phyloP scores from a whole-genome alignment of 2,113 vertebrate genomes.

The Redunca redunca region DNA sequence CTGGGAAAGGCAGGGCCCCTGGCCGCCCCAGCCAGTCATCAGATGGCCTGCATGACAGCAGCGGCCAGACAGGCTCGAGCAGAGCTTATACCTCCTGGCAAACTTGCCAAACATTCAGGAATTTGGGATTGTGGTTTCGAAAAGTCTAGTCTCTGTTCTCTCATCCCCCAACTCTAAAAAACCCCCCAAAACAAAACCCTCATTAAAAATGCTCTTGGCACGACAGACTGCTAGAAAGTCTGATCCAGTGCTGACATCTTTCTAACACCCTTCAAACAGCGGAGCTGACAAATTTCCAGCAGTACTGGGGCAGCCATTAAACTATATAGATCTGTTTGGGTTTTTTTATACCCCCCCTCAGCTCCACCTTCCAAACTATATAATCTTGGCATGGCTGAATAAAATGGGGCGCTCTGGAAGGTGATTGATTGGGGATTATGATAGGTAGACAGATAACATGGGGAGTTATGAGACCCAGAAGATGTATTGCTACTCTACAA shows the following conservation, averaged over 20 bases:
- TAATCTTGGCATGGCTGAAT: neutral
- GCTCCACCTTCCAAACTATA: neutral
- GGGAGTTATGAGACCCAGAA: neutral
- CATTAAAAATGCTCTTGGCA: neutral
- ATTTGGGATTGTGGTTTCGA: neutral
- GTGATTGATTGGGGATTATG: neutral
- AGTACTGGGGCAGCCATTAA: neutral
- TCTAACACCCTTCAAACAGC: neutral
- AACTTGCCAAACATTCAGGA: neutral
- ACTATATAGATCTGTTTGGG: neutral
- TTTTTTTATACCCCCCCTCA: fast-evolving
- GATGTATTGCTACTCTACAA: neutral
- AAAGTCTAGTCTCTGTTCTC: neutral
- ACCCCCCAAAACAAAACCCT: neutral
- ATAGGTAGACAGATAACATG: neutral
- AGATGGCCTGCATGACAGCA: neutral
- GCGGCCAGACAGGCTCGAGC: neutral
- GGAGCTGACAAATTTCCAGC: neutral
- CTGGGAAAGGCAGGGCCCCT: constrained; percentile 12
- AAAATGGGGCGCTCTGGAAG: neutral
- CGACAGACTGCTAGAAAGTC: neutral
- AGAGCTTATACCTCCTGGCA: neutral
- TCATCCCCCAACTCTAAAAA: neutral
- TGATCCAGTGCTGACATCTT: neutral
- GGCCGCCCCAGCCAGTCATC: neutral